Percentiles rank a stretch among this genome's conserved stretches.
Conservation (phyloP, 2,888 invertebrate genomes). For the Yponomeuta sedellus region DNA sequence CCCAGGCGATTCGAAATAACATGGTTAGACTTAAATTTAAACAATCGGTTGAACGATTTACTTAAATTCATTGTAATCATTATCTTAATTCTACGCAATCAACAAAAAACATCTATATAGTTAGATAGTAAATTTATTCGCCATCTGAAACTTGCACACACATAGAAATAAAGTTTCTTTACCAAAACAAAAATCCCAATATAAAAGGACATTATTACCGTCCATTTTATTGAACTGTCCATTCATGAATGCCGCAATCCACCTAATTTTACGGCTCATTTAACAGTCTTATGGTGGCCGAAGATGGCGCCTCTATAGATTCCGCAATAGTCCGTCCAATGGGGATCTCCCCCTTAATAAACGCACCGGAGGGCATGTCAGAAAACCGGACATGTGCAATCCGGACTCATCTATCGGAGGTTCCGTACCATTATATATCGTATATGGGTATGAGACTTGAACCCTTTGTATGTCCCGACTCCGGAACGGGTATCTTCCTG, state of each 20-base stretch:
- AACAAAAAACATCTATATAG: no score
- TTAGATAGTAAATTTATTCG: not conserved
- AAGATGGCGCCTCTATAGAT: constrained; percentile 63
- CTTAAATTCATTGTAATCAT: no score
- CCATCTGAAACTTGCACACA: no score
- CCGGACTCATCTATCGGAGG: no score
- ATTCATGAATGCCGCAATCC: constrained; percentile 53
- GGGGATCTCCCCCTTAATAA: constrained; percentile 43
- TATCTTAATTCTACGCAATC: no score
- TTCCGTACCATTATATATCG: no score
- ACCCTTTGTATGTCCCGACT: no score
- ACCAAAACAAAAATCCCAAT: not conserved
- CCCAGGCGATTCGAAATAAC: no score
- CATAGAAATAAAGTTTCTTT: not conserved
- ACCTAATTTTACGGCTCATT: constrained; percentile 70
- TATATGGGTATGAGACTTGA: no score
- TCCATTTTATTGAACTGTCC: constrained; percentile 37
- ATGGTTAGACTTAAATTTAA: no score
- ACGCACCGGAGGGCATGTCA: constrained; percentile 37
- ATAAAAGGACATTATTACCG: constrained; percentile 4
- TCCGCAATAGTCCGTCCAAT: constrained; percentile 54
- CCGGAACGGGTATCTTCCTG: no score
- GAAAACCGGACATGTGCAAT: constrained; percentile 24
- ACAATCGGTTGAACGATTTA: no score
- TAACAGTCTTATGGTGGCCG: constrained; percentile 62